phyloP scores from a whole-genome alignment of 2,888 invertebrate genomes.

The Clanis bilineata region DNA sequence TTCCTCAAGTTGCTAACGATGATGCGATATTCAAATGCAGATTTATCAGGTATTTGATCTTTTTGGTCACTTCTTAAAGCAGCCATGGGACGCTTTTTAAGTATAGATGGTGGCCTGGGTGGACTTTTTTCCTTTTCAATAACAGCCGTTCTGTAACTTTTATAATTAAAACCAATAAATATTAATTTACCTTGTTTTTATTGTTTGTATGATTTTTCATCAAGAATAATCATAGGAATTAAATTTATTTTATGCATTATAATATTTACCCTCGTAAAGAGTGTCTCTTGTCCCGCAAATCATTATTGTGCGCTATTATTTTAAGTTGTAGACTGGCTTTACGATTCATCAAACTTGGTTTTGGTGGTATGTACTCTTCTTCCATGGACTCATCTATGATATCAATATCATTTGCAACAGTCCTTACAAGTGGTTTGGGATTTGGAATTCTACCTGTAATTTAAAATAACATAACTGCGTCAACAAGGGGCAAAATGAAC shows the following conservation, averaged over 20 bases:
- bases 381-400: conserved; percentile 70
- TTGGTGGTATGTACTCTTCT: conserved; percentile 49
- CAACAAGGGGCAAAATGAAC: no score
- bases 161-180: neutral
- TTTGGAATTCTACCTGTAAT: conserved; percentile 41
- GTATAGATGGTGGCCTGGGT: conserved; percentile 71
- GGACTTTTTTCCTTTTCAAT: conserved; percentile 64
- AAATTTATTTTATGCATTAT: neutral
- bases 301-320: conserved; percentile 71
- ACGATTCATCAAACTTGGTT: conserved; percentile 45
- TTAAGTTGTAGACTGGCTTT: conserved; percentile 69
- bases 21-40: conserved; percentile 88
- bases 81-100: conserved; percentile 77
- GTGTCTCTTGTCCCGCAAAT: conserved; percentile 45
- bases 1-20: conserved; percentile 94
- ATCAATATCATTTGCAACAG: conserved; percentile 74
- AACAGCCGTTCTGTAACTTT: conserved; percentile 47
- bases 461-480: neutral
- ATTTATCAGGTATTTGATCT: conserved; percentile 55
- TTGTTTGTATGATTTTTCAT: neutral
- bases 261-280: conserved; percentile 45
- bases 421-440: conserved; percentile 67
- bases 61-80: conserved; percentile 61
- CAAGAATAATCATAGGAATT: conserved; percentile 1
- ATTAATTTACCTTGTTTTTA: neutral